Evolutionary conservation across 2,113 vertebrate genomes (phyloP).

Genomic region (Azemiops feae): DNA sequence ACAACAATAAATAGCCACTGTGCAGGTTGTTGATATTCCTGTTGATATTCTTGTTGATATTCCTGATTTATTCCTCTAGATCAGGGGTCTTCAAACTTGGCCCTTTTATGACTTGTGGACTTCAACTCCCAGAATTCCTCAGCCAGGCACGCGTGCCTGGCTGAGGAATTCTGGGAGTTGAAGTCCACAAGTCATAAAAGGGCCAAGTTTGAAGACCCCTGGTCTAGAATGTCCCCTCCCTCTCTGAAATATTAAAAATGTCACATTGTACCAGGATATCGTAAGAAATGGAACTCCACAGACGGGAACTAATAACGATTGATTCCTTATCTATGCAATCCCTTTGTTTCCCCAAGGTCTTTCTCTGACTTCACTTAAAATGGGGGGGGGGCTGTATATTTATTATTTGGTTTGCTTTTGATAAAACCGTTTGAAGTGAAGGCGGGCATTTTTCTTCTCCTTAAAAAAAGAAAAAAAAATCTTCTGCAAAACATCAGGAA

Average conservation of each 20-base stretch:
- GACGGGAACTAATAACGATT: too few relatives aligned
- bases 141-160: too few relatives aligned
- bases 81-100: too few relatives aligned
- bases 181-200: too few relatives aligned
- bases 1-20: neutral
- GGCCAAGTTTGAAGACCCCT: too few relatives aligned
- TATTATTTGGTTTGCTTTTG: neutral
- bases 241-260: neutral
- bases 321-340: neutral
- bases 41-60: neutral
- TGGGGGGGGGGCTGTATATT: neutral
- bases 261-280: neutral
- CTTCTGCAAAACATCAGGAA: neutral
- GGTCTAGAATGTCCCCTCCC: neutral
- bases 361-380: neutral
- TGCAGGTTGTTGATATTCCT: neutral
- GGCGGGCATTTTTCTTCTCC: neutral
- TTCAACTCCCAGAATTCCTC: too few relatives aligned
- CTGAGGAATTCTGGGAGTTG: too few relatives aligned
- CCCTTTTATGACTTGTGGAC: too few relatives aligned
- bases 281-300: neutral
- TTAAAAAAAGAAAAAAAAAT: neutral
- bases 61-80: neutral
- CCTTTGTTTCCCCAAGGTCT: neutral
- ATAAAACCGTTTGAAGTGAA: neutral